Evolutionary conservation across 64 coral and sea anemone genomes (phyloP).

Genomic region (Stylophora pistillata): DNA sequence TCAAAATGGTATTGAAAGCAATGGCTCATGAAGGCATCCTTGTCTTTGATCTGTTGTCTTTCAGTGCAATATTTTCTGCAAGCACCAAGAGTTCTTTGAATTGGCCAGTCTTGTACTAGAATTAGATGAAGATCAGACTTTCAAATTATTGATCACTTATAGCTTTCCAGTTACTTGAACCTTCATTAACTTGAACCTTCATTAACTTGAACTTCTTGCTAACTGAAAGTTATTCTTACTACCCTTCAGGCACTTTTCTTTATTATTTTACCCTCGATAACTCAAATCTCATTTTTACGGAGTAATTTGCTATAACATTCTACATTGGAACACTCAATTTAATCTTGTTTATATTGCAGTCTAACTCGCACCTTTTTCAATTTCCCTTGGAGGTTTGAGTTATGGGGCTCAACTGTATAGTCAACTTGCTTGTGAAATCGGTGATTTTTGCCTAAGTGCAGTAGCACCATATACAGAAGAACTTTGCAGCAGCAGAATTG

Average conservation of each 20-base stretch:
- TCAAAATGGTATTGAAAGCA: background rate
- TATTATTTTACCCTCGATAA: too few species aligned
- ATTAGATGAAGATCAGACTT: background rate
- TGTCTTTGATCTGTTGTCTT: background rate
- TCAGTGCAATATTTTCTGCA: background rate
- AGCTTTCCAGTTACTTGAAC: background rate
- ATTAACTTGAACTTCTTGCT: too few species aligned
- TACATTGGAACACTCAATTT: too few species aligned
- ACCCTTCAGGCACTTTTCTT: too few species aligned
- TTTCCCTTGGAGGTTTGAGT: background rate
- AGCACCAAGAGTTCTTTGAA: background rate
- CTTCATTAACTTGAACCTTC: too few species aligned
- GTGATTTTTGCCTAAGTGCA: constrained; percentile 42
- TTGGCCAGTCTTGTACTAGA: background rate
- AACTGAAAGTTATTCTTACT: too few species aligned
- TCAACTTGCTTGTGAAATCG: constrained; percentile 45
- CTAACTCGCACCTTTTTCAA: background rate
- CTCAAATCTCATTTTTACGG: too few species aligned
- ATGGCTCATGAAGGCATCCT: background rate
- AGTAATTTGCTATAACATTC: too few species aligned
- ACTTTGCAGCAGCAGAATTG: constrained; percentile 39
- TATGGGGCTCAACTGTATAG: background rate
- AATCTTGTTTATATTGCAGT: too few species aligned
- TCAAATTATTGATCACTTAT: background rate
- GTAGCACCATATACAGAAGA: constrained; percentile 53